These are phyloP conservation scores for Periophthalmus modestus DNA, from an alignment of 2,113 vertebrate species.

Conservation along the genomic window DNA sequence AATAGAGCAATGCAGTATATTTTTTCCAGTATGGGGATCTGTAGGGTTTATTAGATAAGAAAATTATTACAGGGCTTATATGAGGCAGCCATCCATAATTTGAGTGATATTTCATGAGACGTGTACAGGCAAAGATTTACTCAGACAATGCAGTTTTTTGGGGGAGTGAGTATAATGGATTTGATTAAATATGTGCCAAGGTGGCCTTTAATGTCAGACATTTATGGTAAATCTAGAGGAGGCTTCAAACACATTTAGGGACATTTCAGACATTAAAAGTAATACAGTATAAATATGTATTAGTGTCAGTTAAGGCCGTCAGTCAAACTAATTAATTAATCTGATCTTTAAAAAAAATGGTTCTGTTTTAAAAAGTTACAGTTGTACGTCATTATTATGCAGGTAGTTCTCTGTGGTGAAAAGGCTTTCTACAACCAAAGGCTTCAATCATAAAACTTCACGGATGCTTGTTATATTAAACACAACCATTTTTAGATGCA, in stretches of 20 bases:
- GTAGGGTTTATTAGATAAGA: background rate
- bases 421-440: no score
- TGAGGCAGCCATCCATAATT: background rate
- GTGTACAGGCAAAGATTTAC: background rate
- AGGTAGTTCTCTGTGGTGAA: no score
- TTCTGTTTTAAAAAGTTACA: background rate
- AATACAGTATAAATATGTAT: background rate
- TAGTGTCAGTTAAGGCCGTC: background rate
- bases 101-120: background rate
- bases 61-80: background rate
- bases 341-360: background rate
- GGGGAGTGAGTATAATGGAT: background rate
- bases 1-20: background rate
- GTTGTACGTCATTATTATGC: no score
- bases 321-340: background rate
- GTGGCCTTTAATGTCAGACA: background rate
- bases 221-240: background rate
- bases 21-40: background rate
- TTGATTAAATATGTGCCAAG: background rate
- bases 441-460: no score
- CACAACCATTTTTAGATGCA: no score
- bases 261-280: background rate
- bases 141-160: background rate
- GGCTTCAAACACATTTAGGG: background rate
- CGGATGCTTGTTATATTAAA: no score